Percentiles rank a stretch among this genome's conserved stretches.
phyloP scores from a whole-genome alignment of 30 jellyfish, hydroid and myxozoan species.

The Aurelia aurita region DNA sequence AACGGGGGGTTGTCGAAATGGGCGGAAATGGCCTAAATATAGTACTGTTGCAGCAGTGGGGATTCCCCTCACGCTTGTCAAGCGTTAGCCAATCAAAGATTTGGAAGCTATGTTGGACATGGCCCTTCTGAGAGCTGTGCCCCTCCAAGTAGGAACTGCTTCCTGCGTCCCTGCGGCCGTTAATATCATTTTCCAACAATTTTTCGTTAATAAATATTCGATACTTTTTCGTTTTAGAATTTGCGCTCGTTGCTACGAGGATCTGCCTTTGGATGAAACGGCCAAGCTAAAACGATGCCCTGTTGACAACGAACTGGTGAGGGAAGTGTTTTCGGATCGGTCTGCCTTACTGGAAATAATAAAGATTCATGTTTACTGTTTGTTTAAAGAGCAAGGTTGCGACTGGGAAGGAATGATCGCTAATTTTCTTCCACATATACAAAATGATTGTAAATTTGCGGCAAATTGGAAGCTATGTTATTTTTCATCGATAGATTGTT shows the following conservation, averaged over 20 bases:
- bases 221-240: constrained; percentile 13
- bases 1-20: no score
- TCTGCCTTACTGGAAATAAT: constrained; percentile 69
- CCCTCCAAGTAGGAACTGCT: no score
- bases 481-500: constrained; percentile 55
- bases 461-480: constrained; percentile 18
- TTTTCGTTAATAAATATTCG: no score
- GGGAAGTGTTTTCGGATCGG: constrained; percentile 45
- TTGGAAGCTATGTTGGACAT: no score
- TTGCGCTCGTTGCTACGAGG: constrained; percentile 54
- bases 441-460: constrained; percentile 23
- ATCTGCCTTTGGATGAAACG: constrained; percentile 28
- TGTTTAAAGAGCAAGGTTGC: constrained; percentile 61
- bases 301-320: constrained; percentile 42
- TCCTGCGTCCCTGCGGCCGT: no score
- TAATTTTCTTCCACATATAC: constrained; percentile 27
- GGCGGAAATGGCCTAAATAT: no score
- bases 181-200: no score
- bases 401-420: constrained; percentile 65
- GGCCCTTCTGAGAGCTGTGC: no score
- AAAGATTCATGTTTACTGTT: constrained; percentile 52
- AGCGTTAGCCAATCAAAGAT: no score
- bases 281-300: constrained; percentile 48
- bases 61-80: no score
- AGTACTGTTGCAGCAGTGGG: no score